Conservation (phyloP, 2,888 invertebrate species). For the Eumerus sabulonum region DNA sequence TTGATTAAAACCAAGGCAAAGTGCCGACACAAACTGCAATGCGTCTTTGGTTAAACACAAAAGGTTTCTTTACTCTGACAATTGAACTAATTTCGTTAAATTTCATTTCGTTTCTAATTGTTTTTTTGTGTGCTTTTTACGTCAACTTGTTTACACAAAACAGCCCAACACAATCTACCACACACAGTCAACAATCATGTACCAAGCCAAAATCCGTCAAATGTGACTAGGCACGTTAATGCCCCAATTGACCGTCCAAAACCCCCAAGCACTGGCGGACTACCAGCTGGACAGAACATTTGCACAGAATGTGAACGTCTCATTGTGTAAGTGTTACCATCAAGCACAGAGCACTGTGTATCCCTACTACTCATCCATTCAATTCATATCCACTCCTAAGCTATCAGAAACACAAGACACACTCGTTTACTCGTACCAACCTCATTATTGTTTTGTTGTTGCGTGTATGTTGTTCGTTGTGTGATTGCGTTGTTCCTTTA, state of each 20-base stretch:
- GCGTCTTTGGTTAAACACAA: not conserved
- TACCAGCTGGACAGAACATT: slow-evolving; percentile 93
- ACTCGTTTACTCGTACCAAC: slow-evolving; percentile 17
- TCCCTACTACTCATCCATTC: slow-evolving; percentile 22
- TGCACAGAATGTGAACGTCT: slow-evolving; percentile 98
- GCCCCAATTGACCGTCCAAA: slow-evolving; percentile 86
- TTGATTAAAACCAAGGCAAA: not conserved
- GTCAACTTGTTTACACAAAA: slow-evolving; percentile 48
- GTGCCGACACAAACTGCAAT: not conserved
- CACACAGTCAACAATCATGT: slow-evolving; percentile 70
- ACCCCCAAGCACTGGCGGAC: slow-evolving; percentile 84
- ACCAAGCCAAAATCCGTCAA: slow-evolving; percentile 65
- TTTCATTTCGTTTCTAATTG: slow-evolving; percentile 41
- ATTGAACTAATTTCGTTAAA: not conserved
- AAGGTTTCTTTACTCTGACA: not conserved
- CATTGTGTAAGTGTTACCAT: slow-evolving; percentile 92
- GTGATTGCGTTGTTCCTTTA: slow-evolving; percentile 11
- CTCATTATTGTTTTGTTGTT: slow-evolving; percentile 18
- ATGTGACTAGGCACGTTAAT: slow-evolving; percentile 83
- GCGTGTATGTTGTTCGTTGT: slow-evolving; percentile 40
- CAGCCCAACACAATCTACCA: slow-evolving; percentile 70
- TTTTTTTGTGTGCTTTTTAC: slow-evolving; percentile 28
- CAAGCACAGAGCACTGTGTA: slow-evolving; percentile 28
- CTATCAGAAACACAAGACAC: slow-evolving; percentile 14
- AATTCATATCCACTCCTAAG: slow-evolving; percentile 11